Conservation (phyloP, 1,140 invertebrate species). For the Zaprionus taronus region DNA sequence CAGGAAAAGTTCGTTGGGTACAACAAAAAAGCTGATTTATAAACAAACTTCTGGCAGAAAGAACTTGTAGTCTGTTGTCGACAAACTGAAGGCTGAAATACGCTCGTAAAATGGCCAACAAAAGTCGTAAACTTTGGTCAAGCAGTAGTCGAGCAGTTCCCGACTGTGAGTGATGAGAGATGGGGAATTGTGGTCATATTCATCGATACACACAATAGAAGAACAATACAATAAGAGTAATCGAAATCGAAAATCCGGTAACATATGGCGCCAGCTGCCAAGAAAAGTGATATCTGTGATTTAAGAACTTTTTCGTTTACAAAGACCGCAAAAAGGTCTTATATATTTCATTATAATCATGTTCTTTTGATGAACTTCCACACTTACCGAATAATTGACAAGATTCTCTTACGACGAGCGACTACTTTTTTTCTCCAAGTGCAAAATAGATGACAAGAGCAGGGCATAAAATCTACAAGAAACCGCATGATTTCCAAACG, state of each 20-base stretch:
- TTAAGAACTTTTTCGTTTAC: background rate
- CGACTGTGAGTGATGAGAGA: background rate
- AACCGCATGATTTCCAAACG: constrained; percentile 19
- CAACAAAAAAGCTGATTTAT: constrained; percentile 73
- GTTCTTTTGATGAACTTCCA: background rate
- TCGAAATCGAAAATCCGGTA: background rate
- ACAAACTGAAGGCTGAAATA: constrained; percentile 48
- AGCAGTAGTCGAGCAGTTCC: constrained; percentile 26
- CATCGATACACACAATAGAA: background rate
- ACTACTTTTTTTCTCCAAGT: constrained; percentile 17
- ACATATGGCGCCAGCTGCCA: background rate
- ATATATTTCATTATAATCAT: background rate
- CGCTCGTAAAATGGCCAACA: constrained; percentile 61
- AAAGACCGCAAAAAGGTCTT: background rate
- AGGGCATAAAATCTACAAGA: constrained; percentile 44
- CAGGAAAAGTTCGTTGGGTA: constrained; percentile 20
- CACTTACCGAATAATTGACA: background rate
- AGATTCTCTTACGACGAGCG: background rate
- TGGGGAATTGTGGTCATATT: background rate
- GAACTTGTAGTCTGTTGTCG: constrained; percentile 61
- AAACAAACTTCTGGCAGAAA: constrained; percentile 76
- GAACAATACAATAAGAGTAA: background rate
- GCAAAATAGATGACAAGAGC: constrained; percentile 40
- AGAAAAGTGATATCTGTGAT: background rate
- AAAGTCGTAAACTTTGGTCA: constrained; percentile 59